Evolutionary conservation across 2,113 vertebrate species (phyloP).

Genomic region (Fulica atra): DNA sequence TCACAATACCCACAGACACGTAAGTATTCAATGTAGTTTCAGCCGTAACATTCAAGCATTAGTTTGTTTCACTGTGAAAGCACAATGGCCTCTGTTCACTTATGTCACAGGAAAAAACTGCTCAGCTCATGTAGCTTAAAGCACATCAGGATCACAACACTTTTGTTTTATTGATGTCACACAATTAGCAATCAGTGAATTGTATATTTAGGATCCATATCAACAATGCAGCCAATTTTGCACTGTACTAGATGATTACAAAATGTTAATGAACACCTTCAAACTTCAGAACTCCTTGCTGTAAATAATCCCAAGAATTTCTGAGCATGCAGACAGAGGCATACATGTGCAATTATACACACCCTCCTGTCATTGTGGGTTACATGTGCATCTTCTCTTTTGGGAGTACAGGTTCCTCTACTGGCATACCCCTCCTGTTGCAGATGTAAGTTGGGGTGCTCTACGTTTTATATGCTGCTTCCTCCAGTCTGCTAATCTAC

Average conservation of each 20-base stretch:
- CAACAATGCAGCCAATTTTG: neutral
- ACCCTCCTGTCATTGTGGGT: neutral
- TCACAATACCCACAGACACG: slow-evolving; percentile 63
- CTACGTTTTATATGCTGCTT: neutral
- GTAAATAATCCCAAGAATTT: neutral
- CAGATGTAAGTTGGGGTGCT: neutral
- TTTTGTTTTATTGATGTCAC: neutral
- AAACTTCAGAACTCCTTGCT: neutral
- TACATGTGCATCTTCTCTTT: neutral
- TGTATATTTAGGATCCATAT: neutral
- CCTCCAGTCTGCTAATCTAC: neutral
- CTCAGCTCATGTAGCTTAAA: neutral
- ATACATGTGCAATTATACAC: neutral
- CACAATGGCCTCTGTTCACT: neutral
- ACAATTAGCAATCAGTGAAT: neutral
- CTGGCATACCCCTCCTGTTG: neutral
- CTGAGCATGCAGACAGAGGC: neutral
- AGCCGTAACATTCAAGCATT: neutral
- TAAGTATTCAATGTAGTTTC: slow-evolving; percentile 61
- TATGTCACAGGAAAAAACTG: neutral
- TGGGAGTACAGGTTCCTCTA: neutral
- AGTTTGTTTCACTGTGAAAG: neutral
- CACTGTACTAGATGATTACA: rapidly evolving
- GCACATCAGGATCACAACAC: neutral
- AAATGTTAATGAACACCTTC: neutral